Evolutionary conservation across 64 coral and sea anemone genomes (phyloP).

Genomic region (Montipora sp.): DNA sequence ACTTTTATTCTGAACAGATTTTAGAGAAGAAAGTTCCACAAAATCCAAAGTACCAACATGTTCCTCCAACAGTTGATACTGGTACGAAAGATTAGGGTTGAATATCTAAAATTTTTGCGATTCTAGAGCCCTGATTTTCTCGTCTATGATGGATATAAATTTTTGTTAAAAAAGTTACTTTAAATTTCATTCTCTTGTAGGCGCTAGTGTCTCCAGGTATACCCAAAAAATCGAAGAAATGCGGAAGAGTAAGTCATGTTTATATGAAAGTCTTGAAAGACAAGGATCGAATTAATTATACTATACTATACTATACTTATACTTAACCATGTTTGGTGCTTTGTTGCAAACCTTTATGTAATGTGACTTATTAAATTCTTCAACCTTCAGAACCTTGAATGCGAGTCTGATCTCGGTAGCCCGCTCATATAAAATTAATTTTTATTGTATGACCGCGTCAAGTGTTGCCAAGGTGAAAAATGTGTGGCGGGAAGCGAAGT

Average conservation of each 20-base stretch:
- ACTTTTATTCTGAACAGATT: conserved; percentile 63
- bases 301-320: no score
- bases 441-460: no score
- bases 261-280: no score
- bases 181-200: conserved; percentile 4
- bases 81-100: conserved; percentile 41
- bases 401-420: no score
- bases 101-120: neutral
- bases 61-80: conserved; percentile 92
- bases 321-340: no score
- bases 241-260: conserved; percentile 76
- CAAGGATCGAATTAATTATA: no score
- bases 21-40: conserved; percentile 92
- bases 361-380: no score
- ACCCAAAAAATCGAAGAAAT: conserved; percentile 95
- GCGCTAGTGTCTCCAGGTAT: conserved; percentile 87
- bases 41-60: conserved; percentile 97
- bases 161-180: neutral
- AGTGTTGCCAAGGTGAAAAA: no score
- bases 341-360: no score
- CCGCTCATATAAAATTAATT: no score
- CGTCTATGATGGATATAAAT: neutral
- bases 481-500: no score
- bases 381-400: no score
- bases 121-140: neutral